These are phyloP conservation scores for Spizaetus ornatus DNA, from an alignment of 2,113 vertebrate species.

Conservation along the genomic window DNA sequence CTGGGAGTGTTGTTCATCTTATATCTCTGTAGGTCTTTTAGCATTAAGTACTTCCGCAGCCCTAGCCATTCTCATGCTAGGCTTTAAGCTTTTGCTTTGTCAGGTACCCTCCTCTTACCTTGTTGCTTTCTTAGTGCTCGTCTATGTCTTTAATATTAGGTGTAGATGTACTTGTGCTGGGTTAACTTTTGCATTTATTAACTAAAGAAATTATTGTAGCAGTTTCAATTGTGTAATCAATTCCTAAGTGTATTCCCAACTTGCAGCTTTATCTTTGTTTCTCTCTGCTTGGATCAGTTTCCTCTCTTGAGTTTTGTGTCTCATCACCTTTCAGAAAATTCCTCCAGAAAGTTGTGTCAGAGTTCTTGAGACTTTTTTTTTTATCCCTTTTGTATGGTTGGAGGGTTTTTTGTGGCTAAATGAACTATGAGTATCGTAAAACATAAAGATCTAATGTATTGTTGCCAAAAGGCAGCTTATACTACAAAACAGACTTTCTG, in stretches of 20 bases:
- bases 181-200: not conserved
- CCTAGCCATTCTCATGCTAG: fast-evolving
- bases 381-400: not conserved
- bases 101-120: not conserved
- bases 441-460: not conserved
- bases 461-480: not conserved
- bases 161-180: not conserved
- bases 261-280: not conserved
- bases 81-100: not conserved
- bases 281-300: not conserved
- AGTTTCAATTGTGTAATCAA: fast-evolving
- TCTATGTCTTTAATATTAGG: not conserved
- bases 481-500: not conserved
- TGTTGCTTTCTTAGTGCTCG: not conserved
- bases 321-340: not conserved
- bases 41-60: not conserved
- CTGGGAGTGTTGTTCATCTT: not conserved
- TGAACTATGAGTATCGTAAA: not conserved
- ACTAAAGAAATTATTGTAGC: not conserved
- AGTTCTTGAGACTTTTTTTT: not conserved
- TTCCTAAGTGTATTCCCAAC: not conserved
- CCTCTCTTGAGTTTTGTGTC: not conserved
- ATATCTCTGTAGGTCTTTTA: not conserved
- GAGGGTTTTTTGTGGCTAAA: not conserved
- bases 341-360: not conserved